Evolutionary conservation across 2,888 invertebrate species (phyloP).

Genomic region (Drosophila meridiana): DNA sequence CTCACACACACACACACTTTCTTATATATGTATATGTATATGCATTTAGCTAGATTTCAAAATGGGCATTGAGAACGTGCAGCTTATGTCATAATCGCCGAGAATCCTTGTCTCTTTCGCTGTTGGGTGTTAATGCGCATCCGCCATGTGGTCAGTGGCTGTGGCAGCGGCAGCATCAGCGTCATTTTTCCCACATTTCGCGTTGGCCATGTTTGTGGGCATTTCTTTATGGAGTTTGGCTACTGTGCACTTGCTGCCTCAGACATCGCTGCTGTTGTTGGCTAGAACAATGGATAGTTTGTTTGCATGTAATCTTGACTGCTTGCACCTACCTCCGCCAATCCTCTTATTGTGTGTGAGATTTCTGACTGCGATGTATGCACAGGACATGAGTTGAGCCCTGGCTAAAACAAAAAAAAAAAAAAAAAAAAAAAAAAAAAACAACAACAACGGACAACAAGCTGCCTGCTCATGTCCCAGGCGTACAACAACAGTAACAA

Average conservation of each 20-base stretch:
- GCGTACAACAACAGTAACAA: slow-evolving; percentile 30
- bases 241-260: slow-evolving; percentile 66
- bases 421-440: slow-evolving; percentile 4
- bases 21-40: background rate
- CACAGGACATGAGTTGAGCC: slow-evolving; percentile 69
- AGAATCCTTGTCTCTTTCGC: slow-evolving; percentile 42
- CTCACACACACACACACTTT: background rate
- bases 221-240: slow-evolving; percentile 66
- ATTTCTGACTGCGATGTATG: slow-evolving; percentile 53
- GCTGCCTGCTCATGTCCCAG: slow-evolving; percentile 40
- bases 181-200: slow-evolving; percentile 72
- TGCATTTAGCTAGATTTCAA: slow-evolving; percentile 31
- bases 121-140: slow-evolving; percentile 70
- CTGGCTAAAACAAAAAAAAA: slow-evolving; percentile 6
- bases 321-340: slow-evolving; percentile 13
- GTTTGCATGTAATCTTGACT: slow-evolving; percentile 72
- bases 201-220: slow-evolving; percentile 58
- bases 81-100: slow-evolving; percentile 77
- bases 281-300: slow-evolving; percentile 76
- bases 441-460: slow-evolving; percentile 12
- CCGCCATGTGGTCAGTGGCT: slow-evolving; percentile 32
- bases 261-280: slow-evolving; percentile 18
- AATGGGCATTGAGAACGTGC: slow-evolving; percentile 66
- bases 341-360: slow-evolving; percentile 35
- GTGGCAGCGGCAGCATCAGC: slow-evolving; percentile 26